These are phyloP conservation scores for Bujurquina vittata DNA, from an alignment of 2,113 vertebrate genomes.

Conservation along the genomic window DNA sequence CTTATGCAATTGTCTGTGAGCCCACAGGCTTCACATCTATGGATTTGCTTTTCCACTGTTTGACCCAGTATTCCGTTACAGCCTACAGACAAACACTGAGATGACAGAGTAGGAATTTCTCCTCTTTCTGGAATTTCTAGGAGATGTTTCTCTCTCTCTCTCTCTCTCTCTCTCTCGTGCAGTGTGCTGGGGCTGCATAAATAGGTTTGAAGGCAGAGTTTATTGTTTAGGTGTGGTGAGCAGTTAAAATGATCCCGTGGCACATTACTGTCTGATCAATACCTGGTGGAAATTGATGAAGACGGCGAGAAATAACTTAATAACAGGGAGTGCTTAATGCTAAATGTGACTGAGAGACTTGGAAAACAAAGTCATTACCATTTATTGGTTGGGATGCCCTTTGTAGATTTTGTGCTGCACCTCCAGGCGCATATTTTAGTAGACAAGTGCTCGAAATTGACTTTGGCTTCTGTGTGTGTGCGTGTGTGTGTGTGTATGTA, in stretches of 20 bases:
- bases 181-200: slow-evolving; percentile 23
- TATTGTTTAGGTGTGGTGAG: slow-evolving; percentile 32
- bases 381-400: background rate
- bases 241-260: slow-evolving; percentile 35
- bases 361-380: slow-evolving; percentile 12
- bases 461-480: background rate
- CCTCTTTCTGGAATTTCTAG: slow-evolving; percentile 36
- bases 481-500: no score
- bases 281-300: slow-evolving; percentile 33
- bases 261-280: slow-evolving; percentile 39
- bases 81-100: slow-evolving; percentile 47
- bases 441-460: slow-evolving; percentile 6
- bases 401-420: slow-evolving; percentile 4
- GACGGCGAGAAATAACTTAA: slow-evolving; percentile 4
- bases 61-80: slow-evolving; percentile 55
- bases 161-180: background rate
- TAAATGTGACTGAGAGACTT: background rate
- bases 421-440: background rate
- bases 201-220: slow-evolving; percentile 17
- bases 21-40: slow-evolving; percentile 65
- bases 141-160: slow-evolving; percentile 7
- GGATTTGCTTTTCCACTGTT: slow-evolving; percentile 70
- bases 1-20: slow-evolving; percentile 81
- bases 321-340: slow-evolving; percentile 11
- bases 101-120: slow-evolving; percentile 45